Conservation (phyloP, 2,113 vertebrate genomes). For the Romanogobio albipinnatus region DNA sequence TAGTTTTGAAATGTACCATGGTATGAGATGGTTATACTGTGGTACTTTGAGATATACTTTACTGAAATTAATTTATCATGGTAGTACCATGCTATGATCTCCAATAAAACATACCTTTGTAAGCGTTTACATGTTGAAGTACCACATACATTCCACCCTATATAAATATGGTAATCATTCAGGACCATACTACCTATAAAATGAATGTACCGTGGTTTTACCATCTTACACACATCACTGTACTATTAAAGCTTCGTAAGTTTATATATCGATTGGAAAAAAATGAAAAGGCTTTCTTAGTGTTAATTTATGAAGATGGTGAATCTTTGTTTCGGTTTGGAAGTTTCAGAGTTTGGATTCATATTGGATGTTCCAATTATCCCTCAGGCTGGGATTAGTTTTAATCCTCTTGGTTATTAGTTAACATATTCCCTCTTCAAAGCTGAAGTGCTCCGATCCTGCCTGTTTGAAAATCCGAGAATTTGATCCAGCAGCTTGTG, state of each 20-base stretch:
- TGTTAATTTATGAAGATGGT: slow-evolving; percentile 28
- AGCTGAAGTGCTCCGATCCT: slow-evolving; percentile 53
- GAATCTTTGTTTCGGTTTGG: slow-evolving; percentile 58
- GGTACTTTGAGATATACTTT: neutral
- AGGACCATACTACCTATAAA: neutral
- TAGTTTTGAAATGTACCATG: neutral
- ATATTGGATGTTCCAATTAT: slow-evolving; percentile 72
- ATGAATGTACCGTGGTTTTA: neutral
- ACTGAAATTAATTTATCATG: neutral
- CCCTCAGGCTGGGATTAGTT: slow-evolving; percentile 68
- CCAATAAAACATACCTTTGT: no score
- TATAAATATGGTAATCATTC: neutral
- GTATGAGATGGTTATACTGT: neutral
- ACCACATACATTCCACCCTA: neutral
- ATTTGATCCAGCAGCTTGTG: slow-evolving; percentile 16
- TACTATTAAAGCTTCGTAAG: neutral
- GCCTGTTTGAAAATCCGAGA: slow-evolving; percentile 38
- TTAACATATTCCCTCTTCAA: slow-evolving; percentile 57
- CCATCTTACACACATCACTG: neutral
- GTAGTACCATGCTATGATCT: neutral
- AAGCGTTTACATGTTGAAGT: no score
- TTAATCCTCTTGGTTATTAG: slow-evolving; percentile 73
- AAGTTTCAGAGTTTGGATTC: slow-evolving; percentile 57
- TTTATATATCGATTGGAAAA: no score
- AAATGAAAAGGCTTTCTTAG: no score